These are phyloP conservation scores for Dicranocentrus wangi DNA, from an alignment of 2,888 invertebrate genomes.

Conservation along the genomic window DNA sequence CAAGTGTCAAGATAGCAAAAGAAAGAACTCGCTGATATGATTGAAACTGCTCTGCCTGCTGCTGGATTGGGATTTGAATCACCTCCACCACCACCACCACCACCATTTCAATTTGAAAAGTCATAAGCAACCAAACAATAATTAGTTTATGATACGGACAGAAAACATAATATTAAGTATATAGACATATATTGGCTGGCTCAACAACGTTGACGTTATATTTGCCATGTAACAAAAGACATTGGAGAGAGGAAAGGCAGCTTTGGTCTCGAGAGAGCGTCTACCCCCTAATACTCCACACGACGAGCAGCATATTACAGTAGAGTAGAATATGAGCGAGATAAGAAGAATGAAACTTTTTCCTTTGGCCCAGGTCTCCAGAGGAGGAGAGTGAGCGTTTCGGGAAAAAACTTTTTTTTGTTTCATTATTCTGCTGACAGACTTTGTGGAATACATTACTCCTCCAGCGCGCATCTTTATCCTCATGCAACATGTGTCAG, in stretches of 20 bases:
- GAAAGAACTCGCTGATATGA: conserved; percentile 31
- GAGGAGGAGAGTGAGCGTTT: background rate
- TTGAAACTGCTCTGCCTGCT: background rate
- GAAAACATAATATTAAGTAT: background rate
- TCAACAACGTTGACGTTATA: background rate
- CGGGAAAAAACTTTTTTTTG: background rate
- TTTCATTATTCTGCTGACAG: background rate
- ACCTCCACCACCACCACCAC: conserved; percentile 25
- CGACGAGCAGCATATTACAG: too few species aligned
- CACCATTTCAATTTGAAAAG: background rate
- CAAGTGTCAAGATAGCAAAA: conserved; percentile 49
- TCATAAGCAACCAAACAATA: background rate
- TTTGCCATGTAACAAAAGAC: background rate
- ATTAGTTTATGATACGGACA: conserved; percentile 8
- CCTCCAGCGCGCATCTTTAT: too few species aligned
- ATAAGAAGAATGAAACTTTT: conserved; percentile 39
- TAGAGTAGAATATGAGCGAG: background rate
- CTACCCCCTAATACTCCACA: background rate
- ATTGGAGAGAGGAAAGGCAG: background rate
- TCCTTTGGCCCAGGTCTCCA: background rate
- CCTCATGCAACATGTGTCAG: too few species aligned
- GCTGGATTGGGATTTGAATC: background rate
- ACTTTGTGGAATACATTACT: too few species aligned
- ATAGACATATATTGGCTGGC: too few species aligned
- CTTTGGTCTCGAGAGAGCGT: background rate